Percentiles rank a stretch among this genome's conserved stretches.
Conservation (phyloP, 1,140 invertebrate species). For the Coenobita brevimanus region DNA sequence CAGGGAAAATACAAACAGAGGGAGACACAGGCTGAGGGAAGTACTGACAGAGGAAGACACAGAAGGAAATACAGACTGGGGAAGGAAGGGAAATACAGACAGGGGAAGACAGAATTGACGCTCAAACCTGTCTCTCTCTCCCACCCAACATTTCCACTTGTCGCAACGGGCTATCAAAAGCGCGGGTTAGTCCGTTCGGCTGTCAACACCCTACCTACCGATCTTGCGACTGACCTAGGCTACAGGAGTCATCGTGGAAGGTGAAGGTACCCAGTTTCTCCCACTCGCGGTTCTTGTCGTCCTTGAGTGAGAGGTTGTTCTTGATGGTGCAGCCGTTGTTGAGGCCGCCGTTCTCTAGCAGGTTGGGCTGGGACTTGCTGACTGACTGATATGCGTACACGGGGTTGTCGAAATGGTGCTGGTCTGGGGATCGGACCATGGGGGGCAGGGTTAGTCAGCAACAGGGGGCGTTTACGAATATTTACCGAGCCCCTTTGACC, state of each 20-base stretch:
- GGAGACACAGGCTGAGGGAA: too few species aligned
- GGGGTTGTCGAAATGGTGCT: constrained; percentile 94
- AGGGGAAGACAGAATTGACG: too few species aligned
- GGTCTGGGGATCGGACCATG: constrained; percentile 76
- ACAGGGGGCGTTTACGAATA: too few species aligned
- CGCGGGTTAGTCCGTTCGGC: not conserved
- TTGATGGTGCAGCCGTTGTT: constrained; percentile 68
- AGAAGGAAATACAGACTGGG: too few species aligned
- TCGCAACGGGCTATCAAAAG: too few species aligned
- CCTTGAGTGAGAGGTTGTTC: constrained; percentile 68
- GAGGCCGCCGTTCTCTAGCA: constrained; percentile 61
- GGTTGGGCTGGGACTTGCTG: constrained; percentile 66
- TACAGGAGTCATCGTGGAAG: constrained; percentile 68
- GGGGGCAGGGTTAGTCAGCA: too few species aligned
- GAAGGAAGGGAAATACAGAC: too few species aligned
- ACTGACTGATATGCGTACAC: constrained; percentile 80
- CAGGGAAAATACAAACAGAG: too few species aligned
- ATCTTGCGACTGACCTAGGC: constrained; percentile 57
- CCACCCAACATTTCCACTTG: too few species aligned
- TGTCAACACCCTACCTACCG: not conserved
- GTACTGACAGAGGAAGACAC: too few species aligned
- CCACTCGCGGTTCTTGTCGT: constrained; percentile 68
- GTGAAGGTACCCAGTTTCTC: constrained; percentile 69
- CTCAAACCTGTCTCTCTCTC: too few species aligned
- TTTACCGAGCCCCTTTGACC: too few species aligned